These are phyloP conservation scores for Drosophila multiciliata DNA, from an alignment of 2,888 invertebrate genomes.

Conservation along the genomic window DNA sequence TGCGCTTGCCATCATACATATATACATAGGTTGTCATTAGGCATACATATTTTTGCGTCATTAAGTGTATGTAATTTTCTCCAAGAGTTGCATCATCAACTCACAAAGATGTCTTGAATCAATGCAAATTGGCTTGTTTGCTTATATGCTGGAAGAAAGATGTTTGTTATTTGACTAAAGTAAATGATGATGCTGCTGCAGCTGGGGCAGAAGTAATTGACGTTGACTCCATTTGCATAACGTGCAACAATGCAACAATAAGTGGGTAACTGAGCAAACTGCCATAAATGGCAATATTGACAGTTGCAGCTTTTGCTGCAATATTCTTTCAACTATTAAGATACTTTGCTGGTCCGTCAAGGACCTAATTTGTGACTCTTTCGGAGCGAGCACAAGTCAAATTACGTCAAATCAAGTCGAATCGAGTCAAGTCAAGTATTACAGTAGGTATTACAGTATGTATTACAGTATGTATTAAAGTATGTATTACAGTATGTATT, in stretches of 20 bases:
- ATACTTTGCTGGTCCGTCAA: conserved; percentile 40
- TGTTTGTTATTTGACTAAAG: conserved; percentile 40
- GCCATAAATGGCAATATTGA: conserved; percentile 58
- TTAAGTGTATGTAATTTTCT: background rate
- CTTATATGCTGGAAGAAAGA: conserved; percentile 40
- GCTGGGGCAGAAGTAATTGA: conserved; percentile 1
- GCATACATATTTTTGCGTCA: background rate
- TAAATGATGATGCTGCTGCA: conserved; percentile 24
- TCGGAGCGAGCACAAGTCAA: conserved; percentile 37
- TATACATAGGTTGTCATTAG: background rate
- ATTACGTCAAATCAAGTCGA: conserved; percentile 28
- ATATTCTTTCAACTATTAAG: conserved; percentile 32
- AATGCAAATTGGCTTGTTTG: conserved; percentile 46
- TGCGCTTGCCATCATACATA: background rate
- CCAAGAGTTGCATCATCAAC: conserved; percentile 1
- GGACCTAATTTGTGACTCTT: conserved; percentile 19
- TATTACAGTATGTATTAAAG: background rate
- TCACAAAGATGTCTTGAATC: background rate
- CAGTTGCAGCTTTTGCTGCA: conserved; percentile 33
- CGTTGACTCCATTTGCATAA: conserved; percentile 43
- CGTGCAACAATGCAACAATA: conserved; percentile 67
- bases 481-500: background rate
- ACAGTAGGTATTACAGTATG: background rate
- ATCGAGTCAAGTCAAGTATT: conserved; percentile 8
- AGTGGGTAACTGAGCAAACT: conserved; percentile 67